phyloP scores from a whole-genome alignment of 2,797 vertebrate species.

The Helostoma temminkii region DNA sequence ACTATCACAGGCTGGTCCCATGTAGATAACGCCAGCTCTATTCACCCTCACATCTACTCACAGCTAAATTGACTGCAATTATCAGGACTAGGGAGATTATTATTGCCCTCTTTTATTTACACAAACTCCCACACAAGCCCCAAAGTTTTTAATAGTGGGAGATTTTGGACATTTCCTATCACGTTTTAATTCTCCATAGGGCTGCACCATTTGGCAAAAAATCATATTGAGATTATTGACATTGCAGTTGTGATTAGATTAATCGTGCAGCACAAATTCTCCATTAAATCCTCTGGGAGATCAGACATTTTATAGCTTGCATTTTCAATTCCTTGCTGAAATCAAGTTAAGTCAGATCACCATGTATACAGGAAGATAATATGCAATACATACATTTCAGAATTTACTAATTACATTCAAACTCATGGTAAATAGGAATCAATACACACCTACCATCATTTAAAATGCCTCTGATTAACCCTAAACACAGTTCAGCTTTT shows the following conservation, averaged over 20 bases:
- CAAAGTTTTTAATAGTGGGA: constrained; percentile 68
- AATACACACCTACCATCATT: no score
- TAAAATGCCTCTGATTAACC: no score
- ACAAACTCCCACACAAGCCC: constrained; percentile 58
- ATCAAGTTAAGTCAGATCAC: constrained; percentile 30
- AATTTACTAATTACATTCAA: no score
- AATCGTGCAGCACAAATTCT: no score
- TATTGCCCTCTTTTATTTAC: constrained; percentile 83
- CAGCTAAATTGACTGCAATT: constrained; percentile 86
- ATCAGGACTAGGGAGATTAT: constrained; percentile 81
- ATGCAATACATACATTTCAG: no score
- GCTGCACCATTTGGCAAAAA: no score
- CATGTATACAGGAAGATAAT: no score
- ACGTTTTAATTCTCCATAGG: constrained; percentile 67
- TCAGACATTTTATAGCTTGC: constrained; percentile 70
- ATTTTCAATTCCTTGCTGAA: constrained; percentile 57
- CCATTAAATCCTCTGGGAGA: constrained; percentile 61
- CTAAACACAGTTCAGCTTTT: no score
- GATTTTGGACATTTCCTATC: constrained; percentile 66
- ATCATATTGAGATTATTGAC: no score
- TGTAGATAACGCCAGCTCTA: constrained; percentile 89
- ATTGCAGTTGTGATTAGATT: no score
- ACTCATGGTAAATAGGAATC: no score
- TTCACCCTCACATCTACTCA: constrained; percentile 84
- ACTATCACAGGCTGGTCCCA: constrained; percentile 92